Percentiles rank a stretch among this genome's conserved stretches.
phyloP scores from a whole-genome alignment of 2,113 vertebrate species.

The Nesoenas mayeri region DNA sequence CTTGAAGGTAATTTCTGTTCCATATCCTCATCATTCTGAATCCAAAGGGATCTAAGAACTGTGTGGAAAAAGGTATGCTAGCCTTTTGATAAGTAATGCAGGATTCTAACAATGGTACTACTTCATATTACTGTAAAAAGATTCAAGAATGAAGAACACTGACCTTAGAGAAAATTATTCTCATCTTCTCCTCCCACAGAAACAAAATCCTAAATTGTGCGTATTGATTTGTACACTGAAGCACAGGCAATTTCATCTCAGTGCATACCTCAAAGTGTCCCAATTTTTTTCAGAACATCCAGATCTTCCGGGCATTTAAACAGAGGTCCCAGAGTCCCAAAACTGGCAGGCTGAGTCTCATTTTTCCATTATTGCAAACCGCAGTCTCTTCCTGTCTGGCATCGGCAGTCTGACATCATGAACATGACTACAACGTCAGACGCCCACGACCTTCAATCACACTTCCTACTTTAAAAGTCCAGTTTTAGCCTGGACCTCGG shows the following conservation, averaged over 20 bases:
- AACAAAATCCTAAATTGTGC: not conserved
- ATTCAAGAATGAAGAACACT: not conserved
- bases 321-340: slow-evolving; percentile 44
- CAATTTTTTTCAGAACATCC: slow-evolving; percentile 55
- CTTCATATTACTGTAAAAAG: not conserved
- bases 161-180: not conserved
- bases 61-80: not conserved
- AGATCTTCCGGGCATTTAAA: slow-evolving; percentile 57
- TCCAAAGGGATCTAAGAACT: not conserved
- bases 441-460: slow-evolving; percentile 33
- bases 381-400: slow-evolving; percentile 47
- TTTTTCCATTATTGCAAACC: slow-evolving; percentile 45
- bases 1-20: not conserved
- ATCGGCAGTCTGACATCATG: slow-evolving; percentile 40
- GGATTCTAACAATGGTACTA: not conserved
- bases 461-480: slow-evolving; percentile 59
- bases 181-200: not conserved
- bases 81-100: not conserved
- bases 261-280: slow-evolving; percentile 46
- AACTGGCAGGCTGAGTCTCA: slow-evolving; percentile 45
- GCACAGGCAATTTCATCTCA: slow-evolving; percentile 54
- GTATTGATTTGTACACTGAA: slow-evolving; percentile 30
- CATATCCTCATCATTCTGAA: not conserved
- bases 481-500: slow-evolving; percentile 45
- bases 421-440: slow-evolving; percentile 43